Percentiles rank a stretch among this genome's conserved stretches.
phyloP scores from a whole-genome alignment of 2,797 vertebrate genomes.

The Yasuhikotakia modesta region DNA sequence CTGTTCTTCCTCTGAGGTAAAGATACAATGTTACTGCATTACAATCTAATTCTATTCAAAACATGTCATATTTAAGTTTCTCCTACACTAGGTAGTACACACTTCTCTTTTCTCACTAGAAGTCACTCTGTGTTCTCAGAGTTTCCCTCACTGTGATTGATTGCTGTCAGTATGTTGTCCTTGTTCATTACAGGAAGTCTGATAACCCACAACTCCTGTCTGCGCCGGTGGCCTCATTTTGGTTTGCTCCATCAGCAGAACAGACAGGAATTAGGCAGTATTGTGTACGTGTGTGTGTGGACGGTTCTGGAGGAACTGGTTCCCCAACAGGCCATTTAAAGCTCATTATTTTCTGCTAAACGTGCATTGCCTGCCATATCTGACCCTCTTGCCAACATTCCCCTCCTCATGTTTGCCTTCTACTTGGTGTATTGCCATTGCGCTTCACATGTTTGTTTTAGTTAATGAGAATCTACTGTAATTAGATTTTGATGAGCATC shows the following conservation, averaged over 20 bases:
- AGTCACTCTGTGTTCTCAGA: neutral
- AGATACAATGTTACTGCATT: no score
- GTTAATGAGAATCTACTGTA: constrained; percentile 64
- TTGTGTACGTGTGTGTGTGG: constrained; percentile 12
- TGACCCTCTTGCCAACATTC: constrained; percentile 31
- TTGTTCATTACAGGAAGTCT: constrained; percentile 16
- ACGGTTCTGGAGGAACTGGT: neutral
- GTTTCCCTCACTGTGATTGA: constrained; percentile 37
- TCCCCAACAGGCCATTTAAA: constrained; percentile 46
- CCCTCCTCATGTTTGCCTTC: constrained; percentile 21
- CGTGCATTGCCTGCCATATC: constrained; percentile 46
- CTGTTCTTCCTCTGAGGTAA: no score
- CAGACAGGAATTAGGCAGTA: neutral
- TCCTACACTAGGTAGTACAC: neutral
- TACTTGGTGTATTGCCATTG: constrained; percentile 52
- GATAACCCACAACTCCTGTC: constrained; percentile 37
- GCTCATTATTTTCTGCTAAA: constrained; percentile 53
- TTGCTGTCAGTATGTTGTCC: constrained; percentile 21
- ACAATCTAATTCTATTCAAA: no score
- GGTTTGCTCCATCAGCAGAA: constrained; percentile 30
- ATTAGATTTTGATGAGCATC: constrained; percentile 68
- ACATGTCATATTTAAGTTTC: neutral
- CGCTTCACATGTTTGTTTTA: constrained; percentile 64
- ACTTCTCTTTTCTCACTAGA: neutral
- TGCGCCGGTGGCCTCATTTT: constrained; percentile 18